Evolutionary conservation across 2,888 invertebrate genomes (phyloP), one percentile per base, ranked within the genome.

Genomic region (Drosophila differens): DNA sequence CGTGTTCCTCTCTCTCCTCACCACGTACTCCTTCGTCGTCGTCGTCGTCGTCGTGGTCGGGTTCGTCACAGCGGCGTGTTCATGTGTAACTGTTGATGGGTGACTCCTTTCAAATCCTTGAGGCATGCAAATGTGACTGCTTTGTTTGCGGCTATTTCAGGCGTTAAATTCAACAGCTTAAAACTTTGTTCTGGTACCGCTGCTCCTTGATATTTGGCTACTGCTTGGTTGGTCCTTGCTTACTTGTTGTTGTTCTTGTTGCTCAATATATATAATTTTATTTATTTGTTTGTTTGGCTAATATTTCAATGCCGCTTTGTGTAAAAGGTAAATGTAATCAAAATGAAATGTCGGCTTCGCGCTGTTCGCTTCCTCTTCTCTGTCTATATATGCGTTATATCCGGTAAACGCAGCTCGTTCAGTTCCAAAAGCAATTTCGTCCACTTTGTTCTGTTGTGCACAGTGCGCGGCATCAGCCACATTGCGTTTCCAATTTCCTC

Each of bases 381-480:
- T 68, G 53, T 58, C 51, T 69, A 53, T 70, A 19, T 63, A 44
- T 44, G 59, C 64, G 71, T 32, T 58, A 22, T 22, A 58, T 74
- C 76, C 71, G 70, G 65, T 69, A 82, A 82, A 68, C 64, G 73
- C 65, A 64, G 73, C 69, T 77, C 74, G 58, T 77, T 77, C 71
- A 77, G 59, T 78, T 82, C 70, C 78, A 90, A 90, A 82, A 89
- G 89, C 89, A 89, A 87, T 91, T 89, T 86, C 85, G 91, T 87
- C 91, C 88, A 87, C 88, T 87, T 91, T 89, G 83, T 89, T 89
- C 90, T 78, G 81, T 84, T 89, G 73, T 87, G 78, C 89, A 84
- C 85, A 73, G 86, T 86, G 72, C 80, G 82, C 85, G 88, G 91
- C 85, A 79, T 87, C 83, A 82, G 91, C 86, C 90, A 85, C 90